Evolutionary conservation across 2,888 invertebrate species (phyloP).

Genomic region (Lasius fuliginosus): DNA sequence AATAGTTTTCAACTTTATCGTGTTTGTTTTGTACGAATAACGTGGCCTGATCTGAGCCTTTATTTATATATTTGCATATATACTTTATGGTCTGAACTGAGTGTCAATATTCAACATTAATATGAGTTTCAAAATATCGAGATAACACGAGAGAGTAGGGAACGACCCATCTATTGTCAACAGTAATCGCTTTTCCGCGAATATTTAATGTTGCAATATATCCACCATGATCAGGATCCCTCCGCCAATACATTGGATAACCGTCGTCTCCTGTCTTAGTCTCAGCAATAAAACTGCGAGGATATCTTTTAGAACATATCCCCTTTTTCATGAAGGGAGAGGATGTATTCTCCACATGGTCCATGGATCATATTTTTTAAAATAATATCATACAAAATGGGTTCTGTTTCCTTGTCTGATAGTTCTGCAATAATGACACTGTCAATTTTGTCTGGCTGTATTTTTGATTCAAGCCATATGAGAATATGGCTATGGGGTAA

Average conservation of each 20-base stretch:
- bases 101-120: neutral
- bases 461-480: neutral
- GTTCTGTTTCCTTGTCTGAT: neutral
- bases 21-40: neutral
- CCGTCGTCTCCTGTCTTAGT: neutral
- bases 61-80: conserved; percentile 8
- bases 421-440: neutral
- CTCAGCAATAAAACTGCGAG: neutral
- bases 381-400: neutral
- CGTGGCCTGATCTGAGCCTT: conserved; percentile 9
- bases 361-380: neutral
- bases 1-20: neutral
- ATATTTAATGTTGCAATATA: neutral
- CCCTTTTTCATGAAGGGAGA: neutral
- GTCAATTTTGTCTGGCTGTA: neutral
- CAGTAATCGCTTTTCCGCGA: neutral
- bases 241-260: neutral
- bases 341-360: neutral
- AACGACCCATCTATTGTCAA: neutral
- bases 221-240: neutral
- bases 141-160: neutral
- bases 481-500: neutral
- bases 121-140: neutral
- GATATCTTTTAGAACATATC: neutral
- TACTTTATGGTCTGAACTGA: neutral